Percentiles rank a stretch among this genome's conserved stretches.
Conservation (phyloP, 2,113 vertebrate genomes). For the Thryonomys swinderianus region DNA sequence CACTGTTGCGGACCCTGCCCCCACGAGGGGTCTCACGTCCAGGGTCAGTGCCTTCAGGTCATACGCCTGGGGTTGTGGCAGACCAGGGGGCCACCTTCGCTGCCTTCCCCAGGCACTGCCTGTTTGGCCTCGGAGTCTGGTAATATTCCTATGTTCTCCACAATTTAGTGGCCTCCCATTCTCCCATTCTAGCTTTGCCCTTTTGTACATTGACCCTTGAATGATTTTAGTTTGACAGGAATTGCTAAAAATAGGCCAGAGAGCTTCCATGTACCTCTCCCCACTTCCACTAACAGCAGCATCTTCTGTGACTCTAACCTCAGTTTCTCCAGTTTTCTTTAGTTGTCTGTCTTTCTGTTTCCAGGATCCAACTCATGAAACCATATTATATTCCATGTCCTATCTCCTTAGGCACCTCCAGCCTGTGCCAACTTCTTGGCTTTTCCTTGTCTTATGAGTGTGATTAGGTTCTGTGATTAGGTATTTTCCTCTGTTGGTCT, state of each 20-base stretch:
- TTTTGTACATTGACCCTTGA: background rate
- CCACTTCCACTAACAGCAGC: background rate
- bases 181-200: background rate
- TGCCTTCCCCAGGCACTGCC: background rate
- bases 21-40: background rate
- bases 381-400: background rate
- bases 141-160: background rate
- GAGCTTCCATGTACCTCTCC: background rate
- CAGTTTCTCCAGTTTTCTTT: no score
- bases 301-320: background rate
- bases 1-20: background rate
- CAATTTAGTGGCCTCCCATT: background rate
- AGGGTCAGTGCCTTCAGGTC: background rate
- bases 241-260: background rate
- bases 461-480: background rate
- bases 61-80: rapidly evolving
- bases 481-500: background rate
- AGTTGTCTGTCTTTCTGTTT: background rate
- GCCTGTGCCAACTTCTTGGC: background rate
- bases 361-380: background rate
- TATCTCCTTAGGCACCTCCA: background rate
- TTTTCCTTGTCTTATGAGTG: background rate
- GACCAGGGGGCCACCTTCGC: background rate
- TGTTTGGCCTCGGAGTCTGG: background rate
- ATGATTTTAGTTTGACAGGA: background rate